Percentiles rank a stretch among this genome's conserved stretches.
Conservation (phyloP, 2,113 vertebrate species). For the Oophaga pumilio region DNA sequence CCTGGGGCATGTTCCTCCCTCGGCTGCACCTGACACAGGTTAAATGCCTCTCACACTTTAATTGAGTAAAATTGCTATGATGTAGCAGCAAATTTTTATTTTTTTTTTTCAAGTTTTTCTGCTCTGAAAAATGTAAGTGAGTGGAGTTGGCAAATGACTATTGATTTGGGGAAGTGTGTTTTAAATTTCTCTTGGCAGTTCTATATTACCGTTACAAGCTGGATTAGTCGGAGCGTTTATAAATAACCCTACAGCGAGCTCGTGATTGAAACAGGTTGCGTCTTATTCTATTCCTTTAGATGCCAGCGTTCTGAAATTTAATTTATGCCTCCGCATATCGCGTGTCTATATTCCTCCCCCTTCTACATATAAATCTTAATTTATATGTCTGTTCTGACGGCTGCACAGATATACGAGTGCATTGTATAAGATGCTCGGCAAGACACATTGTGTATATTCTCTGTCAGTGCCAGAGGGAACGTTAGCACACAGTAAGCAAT, state of each 20-base stretch:
- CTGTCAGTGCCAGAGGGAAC: constrained; percentile 44
- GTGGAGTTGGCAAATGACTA: constrained; percentile 74
- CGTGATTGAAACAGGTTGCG: constrained; percentile 58
- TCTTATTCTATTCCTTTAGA: constrained; percentile 55
- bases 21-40: constrained; percentile 47
- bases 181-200: constrained; percentile 72
- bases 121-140: constrained; percentile 68
- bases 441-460: constrained; percentile 19
- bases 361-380: constrained; percentile 58
- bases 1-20: constrained; percentile 45
- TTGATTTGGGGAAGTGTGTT: constrained; percentile 72
- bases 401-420: constrained; percentile 56
- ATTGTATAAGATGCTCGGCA: constrained; percentile 54
- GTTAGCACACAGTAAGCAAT: constrained; percentile 5
- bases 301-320: constrained; percentile 61
- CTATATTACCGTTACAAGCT: constrained; percentile 69
- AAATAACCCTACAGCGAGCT: constrained; percentile 72
- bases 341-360: constrained; percentile 50
- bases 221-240: constrained; percentile 72
- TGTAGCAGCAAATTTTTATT: constrained; percentile 63
- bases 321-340: constrained; percentile 57
- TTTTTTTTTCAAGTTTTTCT: constrained; percentile 66
- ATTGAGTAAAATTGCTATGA: constrained; percentile 54
- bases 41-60: constrained; percentile 60
- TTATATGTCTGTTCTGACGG: constrained; percentile 58